Evolutionary conservation across 2,113 vertebrate species (phyloP).

Genomic region (Colaptes auratus): DNA sequence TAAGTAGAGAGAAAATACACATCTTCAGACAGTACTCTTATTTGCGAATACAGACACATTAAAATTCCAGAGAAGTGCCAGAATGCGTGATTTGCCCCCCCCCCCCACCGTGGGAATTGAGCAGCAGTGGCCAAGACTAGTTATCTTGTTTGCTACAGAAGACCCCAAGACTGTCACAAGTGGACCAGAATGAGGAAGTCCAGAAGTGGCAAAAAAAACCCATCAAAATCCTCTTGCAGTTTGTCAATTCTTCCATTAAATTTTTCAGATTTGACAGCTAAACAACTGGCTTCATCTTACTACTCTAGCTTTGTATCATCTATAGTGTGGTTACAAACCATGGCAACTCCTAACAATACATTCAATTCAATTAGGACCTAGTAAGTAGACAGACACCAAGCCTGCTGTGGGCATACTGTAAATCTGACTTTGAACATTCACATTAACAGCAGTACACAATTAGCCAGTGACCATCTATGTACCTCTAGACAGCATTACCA

Average conservation of each 20-base stretch:
- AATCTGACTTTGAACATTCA: background rate
- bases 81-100: background rate
- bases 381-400: background rate
- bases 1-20: background rate
- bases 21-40: background rate
- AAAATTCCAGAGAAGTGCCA: background rate
- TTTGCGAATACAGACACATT: background rate
- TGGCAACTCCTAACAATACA: background rate
- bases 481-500: background rate
- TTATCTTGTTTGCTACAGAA: background rate
- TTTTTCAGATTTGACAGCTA: background rate
- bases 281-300: background rate
- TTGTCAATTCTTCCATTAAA: background rate
- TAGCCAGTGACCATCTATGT: background rate
- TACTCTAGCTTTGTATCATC: background rate
- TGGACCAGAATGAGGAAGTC: background rate
- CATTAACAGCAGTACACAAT: background rate
- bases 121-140: background rate
- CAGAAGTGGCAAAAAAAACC: background rate
- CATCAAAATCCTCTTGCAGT: background rate
- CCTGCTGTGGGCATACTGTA: background rate
- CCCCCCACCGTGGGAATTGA: background rate
- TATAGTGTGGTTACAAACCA: fast-evolving
- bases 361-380: background rate
- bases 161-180: background rate